These are phyloP conservation scores for Acanthopleura granulata DNA, from an alignment of 2,888 invertebrate species.

Conservation along the genomic window DNA sequence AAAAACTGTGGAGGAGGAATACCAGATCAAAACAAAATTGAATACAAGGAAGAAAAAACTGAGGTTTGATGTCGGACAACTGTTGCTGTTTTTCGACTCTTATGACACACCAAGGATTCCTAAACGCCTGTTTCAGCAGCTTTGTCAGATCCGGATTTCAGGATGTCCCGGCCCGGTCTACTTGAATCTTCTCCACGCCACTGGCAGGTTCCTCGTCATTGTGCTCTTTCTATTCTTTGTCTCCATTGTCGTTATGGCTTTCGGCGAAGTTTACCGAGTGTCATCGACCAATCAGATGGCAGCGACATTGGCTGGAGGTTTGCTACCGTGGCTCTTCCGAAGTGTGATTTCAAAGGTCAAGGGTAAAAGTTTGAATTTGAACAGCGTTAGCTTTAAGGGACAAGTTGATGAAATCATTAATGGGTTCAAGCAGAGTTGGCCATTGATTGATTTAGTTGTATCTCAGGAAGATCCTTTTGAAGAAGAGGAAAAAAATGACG, in stretches of 20 bases:
- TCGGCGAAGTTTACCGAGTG: conserved; percentile 32
- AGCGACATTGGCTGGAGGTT: conserved; percentile 33
- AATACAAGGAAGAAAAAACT: conserved; percentile 8
- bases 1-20: conserved; percentile 30
- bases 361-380: conserved; percentile 7
- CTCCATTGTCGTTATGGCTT: conserved; percentile 32
- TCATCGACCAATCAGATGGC: conserved; percentile 37
- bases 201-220: conserved; percentile 32
- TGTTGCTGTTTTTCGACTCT: conserved; percentile 41
- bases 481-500: conserved; percentile 31
- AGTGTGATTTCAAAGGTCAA: conserved; percentile 38
- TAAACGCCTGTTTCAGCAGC: conserved; percentile 32
- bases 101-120: conserved; percentile 40
- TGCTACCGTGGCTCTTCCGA: conserved; percentile 34
- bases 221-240: conserved; percentile 37
- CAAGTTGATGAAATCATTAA: conserved; percentile 34
- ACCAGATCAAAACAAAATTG: conserved; percentile 19
- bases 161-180: conserved; percentile 41
- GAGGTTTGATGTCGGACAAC: conserved; percentile 42
- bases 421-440: conserved; percentile 36
- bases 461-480: conserved; percentile 27
- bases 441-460: conserved; percentile 34
- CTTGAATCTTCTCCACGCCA: conserved; percentile 30
- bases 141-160: conserved; percentile 36
- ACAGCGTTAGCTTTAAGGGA: conserved; percentile 34